Percentiles rank a stretch among this genome's conserved stretches.
phyloP scores from a whole-genome alignment of 2,797 vertebrate species.

The Sphaeramia orbicularis region DNA sequence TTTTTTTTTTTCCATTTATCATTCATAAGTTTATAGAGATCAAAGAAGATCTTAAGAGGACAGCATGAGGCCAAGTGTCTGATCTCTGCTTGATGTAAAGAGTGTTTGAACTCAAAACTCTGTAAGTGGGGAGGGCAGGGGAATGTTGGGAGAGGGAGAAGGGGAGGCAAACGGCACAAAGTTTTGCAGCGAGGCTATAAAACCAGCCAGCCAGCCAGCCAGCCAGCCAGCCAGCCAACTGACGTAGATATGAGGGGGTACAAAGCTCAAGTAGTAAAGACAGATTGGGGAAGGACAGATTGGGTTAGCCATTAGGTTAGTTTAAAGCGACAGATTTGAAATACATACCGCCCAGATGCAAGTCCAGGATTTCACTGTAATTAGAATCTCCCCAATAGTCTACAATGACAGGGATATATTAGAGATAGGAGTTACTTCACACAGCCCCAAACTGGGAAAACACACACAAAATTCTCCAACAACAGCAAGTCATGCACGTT shows the following conservation, averaged over 20 bases:
- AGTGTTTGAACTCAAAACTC: constrained; percentile 54
- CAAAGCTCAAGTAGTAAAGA: constrained; percentile 63
- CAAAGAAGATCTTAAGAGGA: constrained; percentile 62
- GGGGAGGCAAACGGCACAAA: constrained; percentile 23
- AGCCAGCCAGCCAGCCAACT: constrained; percentile 38
- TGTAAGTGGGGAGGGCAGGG: constrained; percentile 13
- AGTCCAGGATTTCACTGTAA: constrained; percentile 99
- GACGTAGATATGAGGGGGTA: constrained; percentile 48
- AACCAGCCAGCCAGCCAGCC: constrained; percentile 47
- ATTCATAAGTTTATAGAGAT: constrained; percentile 67
- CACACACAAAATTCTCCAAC: constrained; percentile 56
- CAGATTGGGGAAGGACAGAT: constrained; percentile 68
- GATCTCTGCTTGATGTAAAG: constrained; percentile 64
- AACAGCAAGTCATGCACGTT: constrained; percentile 80
- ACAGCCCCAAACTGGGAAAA: constrained; percentile 76
- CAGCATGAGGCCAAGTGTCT: constrained; percentile 52
- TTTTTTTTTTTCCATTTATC: constrained; percentile 35
- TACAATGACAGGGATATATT: constrained; percentile 98
- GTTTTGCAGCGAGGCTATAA: constrained; percentile 54
- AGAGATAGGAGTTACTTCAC: constrained; percentile 93
- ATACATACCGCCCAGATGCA: constrained; percentile 99
- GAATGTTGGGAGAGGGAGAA: neutral
- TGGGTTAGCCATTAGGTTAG: constrained; percentile 88
- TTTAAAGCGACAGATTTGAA: constrained; percentile 91
- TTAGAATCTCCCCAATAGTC: constrained; percentile 99